Evolutionary conservation across 2,113 vertebrate species (phyloP), one percentile per base, ranked within the genome.

Genomic region (Thinocorus orbignyianus): DNA sequence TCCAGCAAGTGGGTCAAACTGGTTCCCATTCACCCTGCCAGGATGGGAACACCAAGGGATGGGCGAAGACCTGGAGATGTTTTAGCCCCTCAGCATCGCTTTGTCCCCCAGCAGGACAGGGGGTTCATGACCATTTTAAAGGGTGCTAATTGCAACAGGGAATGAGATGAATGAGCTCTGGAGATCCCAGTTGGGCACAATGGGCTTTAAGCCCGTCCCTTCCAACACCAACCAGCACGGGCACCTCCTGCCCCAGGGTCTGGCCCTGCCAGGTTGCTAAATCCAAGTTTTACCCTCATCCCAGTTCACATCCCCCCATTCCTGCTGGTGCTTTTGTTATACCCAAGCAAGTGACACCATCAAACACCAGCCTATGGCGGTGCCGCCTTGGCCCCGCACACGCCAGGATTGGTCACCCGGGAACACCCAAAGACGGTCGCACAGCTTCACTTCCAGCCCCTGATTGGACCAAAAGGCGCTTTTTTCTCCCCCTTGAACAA

Each of bases 51-150:
- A 66, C 88, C 42, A 41, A 66, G 78, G 35, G 42, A 8, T 4
- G 42, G 52, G 41, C 9, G 42, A 72, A 10, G 62, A 9, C 48
- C 13, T 1, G 22, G 71, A 46, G 74, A 2, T 37, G 51, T 22
- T 58, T 58, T 8, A 61, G 20, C 41, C 33, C 64, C 11, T 0
- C 0, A 1, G 58, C 18, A 35, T 31, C 65, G 33, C 65, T 37
- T 1, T 0, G 4, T 17, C 82, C 60, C 76, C 1, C 2, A 41
- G 52, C 3, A 6, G 19, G 14, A 10, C 1, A 1, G 2, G 49
- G 31, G 12, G 4, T 2, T 57, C 62, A 31, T 9, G 1, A 37
- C 12, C 33, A 5, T 23, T 37, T 33, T 12, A n/a, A 60, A n/a
- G 4, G 30, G 35, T 2, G 10, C 0, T 26, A 73, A 68, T 37